Evolutionary conservation across 2,797 vertebrate species (phyloP).

Genomic region (Tinamus major): DNA sequence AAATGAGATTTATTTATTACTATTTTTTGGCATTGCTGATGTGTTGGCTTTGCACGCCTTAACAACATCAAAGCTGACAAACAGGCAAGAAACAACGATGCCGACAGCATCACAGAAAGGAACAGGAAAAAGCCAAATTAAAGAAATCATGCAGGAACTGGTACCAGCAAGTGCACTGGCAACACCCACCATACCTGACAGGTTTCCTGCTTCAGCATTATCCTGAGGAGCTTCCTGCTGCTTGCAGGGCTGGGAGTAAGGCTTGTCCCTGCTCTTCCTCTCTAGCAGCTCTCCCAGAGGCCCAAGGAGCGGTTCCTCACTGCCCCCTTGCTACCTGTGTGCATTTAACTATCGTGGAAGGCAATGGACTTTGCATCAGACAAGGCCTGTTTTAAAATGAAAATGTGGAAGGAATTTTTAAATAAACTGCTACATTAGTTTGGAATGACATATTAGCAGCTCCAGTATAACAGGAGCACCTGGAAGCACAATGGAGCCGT

Average conservation of each 20-base stretch:
- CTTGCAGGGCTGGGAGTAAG: not conserved
- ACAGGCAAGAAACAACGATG: not conserved
- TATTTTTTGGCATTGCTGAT: constrained; percentile 23
- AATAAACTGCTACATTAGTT: not conserved
- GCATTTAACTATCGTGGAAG: not conserved
- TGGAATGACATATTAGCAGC: not conserved
- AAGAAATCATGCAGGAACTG: constrained; percentile 37
- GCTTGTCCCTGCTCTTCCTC: not conserved
- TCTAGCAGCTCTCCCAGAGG: not conserved
- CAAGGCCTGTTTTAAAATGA: not conserved
- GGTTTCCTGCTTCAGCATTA: not conserved
- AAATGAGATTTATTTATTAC: constrained; percentile 24
- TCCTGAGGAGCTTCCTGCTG: not conserved
- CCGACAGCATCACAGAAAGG: not conserved
- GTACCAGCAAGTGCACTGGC: not conserved
- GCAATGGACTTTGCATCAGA: not conserved
- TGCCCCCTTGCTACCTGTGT: not conserved
- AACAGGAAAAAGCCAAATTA: constrained; percentile 34
- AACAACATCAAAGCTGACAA: constrained; percentile 58
- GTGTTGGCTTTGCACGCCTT: not conserved
- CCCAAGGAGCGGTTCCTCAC: fast-evolving
- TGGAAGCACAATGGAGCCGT: not conserved
- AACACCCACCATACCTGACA: not conserved
- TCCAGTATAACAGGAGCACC: not conserved
- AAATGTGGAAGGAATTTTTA: not conserved